These are phyloP conservation scores for Antennarius striatus DNA, from an alignment of 2,113 vertebrate genomes.

Conservation along the genomic window DNA sequence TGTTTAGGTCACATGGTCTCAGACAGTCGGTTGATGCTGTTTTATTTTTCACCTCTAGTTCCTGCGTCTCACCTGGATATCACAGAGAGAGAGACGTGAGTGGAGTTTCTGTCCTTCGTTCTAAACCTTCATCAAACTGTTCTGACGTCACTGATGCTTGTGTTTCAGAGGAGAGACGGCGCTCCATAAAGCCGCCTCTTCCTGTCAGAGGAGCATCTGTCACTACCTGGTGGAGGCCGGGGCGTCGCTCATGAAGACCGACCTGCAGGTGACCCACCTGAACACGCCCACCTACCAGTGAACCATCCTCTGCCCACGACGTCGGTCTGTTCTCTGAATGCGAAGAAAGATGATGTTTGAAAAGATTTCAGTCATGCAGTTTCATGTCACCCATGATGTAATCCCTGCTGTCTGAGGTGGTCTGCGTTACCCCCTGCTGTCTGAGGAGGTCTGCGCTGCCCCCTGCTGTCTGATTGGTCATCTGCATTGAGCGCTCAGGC, in stretches of 20 bases:
- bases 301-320: neutral
- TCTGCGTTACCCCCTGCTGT: too few relatives aligned
- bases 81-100: constrained; percentile 89
- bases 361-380: too few relatives aligned
- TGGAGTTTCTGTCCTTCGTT: constrained; percentile 22
- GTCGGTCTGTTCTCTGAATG: too few relatives aligned
- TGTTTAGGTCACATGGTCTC: neutral
- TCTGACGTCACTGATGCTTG: neutral
- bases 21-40: neutral
- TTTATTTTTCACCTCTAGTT: constrained; percentile 68
- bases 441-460: too few relatives aligned
- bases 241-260: constrained; percentile 93
- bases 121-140: neutral
- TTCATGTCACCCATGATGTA: too few relatives aligned
- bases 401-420: too few relatives aligned
- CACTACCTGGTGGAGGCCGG: constrained; percentile 93
- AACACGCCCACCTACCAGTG: neutral
- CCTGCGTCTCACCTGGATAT: constrained; percentile 88
- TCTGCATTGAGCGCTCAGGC: neutral
- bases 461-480: too few relatives aligned
- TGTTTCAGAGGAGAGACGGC: constrained; percentile 87
- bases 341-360: too few relatives aligned
- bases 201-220: constrained; percentile 90
- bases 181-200: constrained; percentile 89
- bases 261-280: constrained; percentile 85